Base-by-base conservation (phyloP, 37 sponge, comb jelly and placozoan genomes). In the Geodia barretti region DNA sequence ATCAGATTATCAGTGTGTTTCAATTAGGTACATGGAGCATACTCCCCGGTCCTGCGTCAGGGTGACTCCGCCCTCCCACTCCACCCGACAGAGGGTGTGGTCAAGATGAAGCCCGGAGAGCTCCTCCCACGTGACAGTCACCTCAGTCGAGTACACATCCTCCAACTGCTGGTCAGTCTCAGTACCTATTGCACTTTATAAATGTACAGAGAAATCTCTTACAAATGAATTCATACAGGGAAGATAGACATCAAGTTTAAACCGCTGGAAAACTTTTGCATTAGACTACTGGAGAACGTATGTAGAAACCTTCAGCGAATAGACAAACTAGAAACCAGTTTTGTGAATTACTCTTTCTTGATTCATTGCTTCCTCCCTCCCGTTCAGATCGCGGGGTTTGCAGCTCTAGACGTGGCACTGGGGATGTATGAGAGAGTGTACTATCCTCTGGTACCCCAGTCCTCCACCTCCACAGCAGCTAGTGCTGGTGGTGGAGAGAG, bases 371-470 rank as follows among this genome's bases (percentile, higher is more conserved):
- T 75, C 9, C 4, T 58, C 8, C 47, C 30, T 5, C 47, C 0
- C n/a, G n/a, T 72, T 42, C 68, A 85, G 85, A 39, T 89, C 2
- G 3, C 41, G 0, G 73, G 73, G 1, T 90, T 85, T 36, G 33
- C 68, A 23, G 31, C 86, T 9, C 19, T 42, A 9, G 41, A 70
- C 9, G 68, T 90, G 4, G 64, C 54, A 0, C 41, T 85, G 24
- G 80, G 77, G 25, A 70, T 58, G 59, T 65, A 68, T 30, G 80
- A 84, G 37, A 73, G 28, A 2, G 34, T 67, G 39, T 81, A 80
- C 71, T 90, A 90, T 35, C 77, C 90, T 21, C 70, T 90, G 36
- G 64, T n/a, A 31, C 72, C 76, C 29, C 41, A 64, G 74, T 29
- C 0, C 23, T 35, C 47, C 2, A 73, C n/a, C n/a, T 34, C 28